Evolutionary conservation across 2,888 invertebrate species (phyloP).

Genomic region (Zygothrica quintamaculata): DNA sequence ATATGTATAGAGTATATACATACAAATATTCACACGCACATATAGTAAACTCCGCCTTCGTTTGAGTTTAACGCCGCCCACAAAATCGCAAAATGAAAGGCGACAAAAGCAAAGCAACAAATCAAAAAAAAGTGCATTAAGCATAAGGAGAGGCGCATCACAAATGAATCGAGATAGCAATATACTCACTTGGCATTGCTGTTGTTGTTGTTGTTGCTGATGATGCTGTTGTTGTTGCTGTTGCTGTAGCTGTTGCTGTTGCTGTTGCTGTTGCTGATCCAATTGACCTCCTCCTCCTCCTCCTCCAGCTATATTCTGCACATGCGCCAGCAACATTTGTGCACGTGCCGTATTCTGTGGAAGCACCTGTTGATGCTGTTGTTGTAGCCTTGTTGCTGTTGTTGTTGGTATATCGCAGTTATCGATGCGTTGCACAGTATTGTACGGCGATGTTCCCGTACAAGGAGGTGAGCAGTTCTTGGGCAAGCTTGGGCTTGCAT

Average conservation of each 20-base stretch:
- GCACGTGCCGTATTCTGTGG: slow-evolving; percentile 47
- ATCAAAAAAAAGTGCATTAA: slow-evolving; percentile 43
- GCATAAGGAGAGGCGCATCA: slow-evolving; percentile 21
- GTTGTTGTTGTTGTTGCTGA: slow-evolving; percentile 15
- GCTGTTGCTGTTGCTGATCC: slow-evolving; percentile 13
- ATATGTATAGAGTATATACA: no score
- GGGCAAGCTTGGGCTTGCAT: no score
- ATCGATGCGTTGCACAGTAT: slow-evolving; percentile 50
- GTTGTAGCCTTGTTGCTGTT: slow-evolving; percentile 43
- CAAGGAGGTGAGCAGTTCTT: no score
- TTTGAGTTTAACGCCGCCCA: slow-evolving; percentile 60
- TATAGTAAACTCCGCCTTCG: slow-evolving; percentile 44
- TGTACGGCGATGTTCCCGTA: no score
- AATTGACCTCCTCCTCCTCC: background rate
- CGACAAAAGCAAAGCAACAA: slow-evolving; percentile 46
- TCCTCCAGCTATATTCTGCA: background rate
- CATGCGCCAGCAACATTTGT: slow-evolving; percentile 20
- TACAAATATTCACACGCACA: background rate
- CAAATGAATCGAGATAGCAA: slow-evolving; percentile 35
- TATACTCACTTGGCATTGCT: slow-evolving; percentile 39
- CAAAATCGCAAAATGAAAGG: slow-evolving; percentile 59
- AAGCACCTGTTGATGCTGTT: slow-evolving; percentile 37
- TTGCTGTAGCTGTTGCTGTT: background rate
- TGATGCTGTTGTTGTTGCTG: slow-evolving; percentile 9
- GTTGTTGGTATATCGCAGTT: slow-evolving; percentile 40